Evolutionary conservation across 1,140 invertebrate genomes (phyloP), one percentile per base, ranked within the genome.

Genomic region (Ectropis grisescens): DNA sequence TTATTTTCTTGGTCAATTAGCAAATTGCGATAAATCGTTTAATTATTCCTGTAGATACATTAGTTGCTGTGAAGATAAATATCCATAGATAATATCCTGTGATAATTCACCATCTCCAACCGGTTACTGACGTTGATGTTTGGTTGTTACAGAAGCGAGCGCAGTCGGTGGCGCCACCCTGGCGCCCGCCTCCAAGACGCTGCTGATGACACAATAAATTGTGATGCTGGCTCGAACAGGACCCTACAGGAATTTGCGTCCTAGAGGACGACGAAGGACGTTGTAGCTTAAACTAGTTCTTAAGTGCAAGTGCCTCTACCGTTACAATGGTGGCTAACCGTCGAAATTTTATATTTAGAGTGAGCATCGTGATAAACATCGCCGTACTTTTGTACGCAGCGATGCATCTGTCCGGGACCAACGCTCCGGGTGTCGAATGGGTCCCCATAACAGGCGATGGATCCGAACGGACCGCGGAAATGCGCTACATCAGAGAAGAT

Each of bases 301-400:
- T 37, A 58, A 70, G 44, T 57, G 52, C 49, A 74, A 81, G 76
- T 78, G 76, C 71, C 66, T 33, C 51, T 52, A 48, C 47, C n/a
- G n/a, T n/a, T 52, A 69, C 52, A 52, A 80, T 80, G 70, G 52
- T 81, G 62, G 61, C 54, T 30, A 81, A 85, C 37, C 85, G 89
- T 42, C 85, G 89, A 45, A 91, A 90, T 68, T 89, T 89, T 85
- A 80, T 89, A 66, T 85, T 91, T 54, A 84, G 89, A 46, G 86
- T 90, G 62, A 91, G 89, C 69, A 88, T 91, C 50, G 85, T 91
- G 29, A 85, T 90, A 31, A 91, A 91, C 57, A 83, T 91, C 29
- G 88, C 85, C 44, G 89, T 91, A 23, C 69, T 91, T 13, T 65
- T 91, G 30, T 91, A 91, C 68, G 70, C 69, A 13, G 72, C 76